phyloP scores from a whole-genome alignment of 1,140 invertebrate genomes.

The Drosophila parvula region DNA sequence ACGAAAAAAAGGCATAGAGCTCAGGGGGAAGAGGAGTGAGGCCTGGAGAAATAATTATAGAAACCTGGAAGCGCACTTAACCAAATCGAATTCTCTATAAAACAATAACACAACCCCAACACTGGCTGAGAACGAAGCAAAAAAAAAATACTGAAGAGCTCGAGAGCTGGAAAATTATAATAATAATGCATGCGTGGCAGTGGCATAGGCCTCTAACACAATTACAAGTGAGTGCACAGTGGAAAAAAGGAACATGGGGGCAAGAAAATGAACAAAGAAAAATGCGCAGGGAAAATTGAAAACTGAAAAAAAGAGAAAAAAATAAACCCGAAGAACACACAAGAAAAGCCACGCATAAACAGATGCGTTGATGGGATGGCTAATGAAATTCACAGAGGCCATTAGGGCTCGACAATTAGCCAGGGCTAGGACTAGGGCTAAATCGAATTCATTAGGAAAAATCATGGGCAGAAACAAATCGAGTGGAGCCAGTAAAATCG shows the following conservation, averaged over 20 bases:
- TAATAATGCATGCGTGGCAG: constrained; percentile 79
- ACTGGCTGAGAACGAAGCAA: constrained; percentile 27
- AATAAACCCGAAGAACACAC: constrained; percentile 35
- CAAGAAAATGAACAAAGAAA: constrained; percentile 27
- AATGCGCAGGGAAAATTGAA: constrained; percentile 32
- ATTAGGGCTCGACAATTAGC: constrained; percentile 56
- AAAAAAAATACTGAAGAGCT: constrained; percentile 49
- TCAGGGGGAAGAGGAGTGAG: no score
- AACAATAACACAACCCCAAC: constrained; percentile 64
- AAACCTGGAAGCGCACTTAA: constrained; percentile 72
- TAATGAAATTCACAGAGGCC: constrained; percentile 73
- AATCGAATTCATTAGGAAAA: constrained; percentile 40
- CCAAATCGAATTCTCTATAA: constrained; percentile 77
- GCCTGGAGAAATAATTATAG: constrained; percentile 32
- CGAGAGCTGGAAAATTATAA: constrained; percentile 63
- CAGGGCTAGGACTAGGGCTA: background rate
- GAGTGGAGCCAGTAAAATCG: constrained; percentile 34
- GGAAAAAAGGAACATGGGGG: constrained; percentile 7
- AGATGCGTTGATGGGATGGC: constrained; percentile 51
- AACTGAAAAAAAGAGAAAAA: constrained; percentile 17
- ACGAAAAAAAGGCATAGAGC: constrained; percentile 1
- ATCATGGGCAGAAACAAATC: constrained; percentile 31
- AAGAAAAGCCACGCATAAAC: constrained; percentile 56
- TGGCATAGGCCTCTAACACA: constrained; percentile 75
- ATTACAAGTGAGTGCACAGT: constrained; percentile 65